Percentiles rank a stretch among this genome's conserved stretches.
phyloP scores from a whole-genome alignment of 2,888 invertebrate species.

The Oxystoma pomonae region DNA sequence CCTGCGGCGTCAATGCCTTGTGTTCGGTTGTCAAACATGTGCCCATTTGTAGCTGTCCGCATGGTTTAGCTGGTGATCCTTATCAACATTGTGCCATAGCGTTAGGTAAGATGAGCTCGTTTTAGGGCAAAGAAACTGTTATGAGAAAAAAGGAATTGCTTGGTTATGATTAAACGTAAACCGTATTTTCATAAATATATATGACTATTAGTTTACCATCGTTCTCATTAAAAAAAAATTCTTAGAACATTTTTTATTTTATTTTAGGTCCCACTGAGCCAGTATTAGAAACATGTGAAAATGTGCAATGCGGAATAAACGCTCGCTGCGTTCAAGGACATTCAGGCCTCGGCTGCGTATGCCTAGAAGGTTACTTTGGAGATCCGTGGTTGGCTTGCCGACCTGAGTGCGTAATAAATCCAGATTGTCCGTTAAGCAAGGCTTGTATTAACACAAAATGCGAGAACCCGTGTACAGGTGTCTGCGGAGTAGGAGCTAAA shows the following conservation, averaged over 20 bases:
- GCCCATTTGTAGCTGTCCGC: slow-evolving; percentile 67
- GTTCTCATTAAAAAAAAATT: slow-evolving; percentile 3
- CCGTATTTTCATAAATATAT: too few species aligned
- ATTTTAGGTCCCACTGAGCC: slow-evolving; percentile 35
- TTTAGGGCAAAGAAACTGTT: too few species aligned
- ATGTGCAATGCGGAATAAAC: slow-evolving; percentile 69
- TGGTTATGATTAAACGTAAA: too few species aligned
- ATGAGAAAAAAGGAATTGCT: too few species aligned
- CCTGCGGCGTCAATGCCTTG: slow-evolving; percentile 70
- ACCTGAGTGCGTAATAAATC: slow-evolving; percentile 78
- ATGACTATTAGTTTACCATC: too few species aligned
- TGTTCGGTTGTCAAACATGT: slow-evolving; percentile 69
- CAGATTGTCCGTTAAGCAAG: slow-evolving; percentile 66
- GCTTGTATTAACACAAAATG: slow-evolving; percentile 78
- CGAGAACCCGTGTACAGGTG: slow-evolving; percentile 69
- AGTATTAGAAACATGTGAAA: slow-evolving; percentile 55
- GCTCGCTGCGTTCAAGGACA: slow-evolving; percentile 63
- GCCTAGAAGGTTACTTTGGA: slow-evolving; percentile 71
- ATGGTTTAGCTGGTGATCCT: slow-evolving; percentile 69
- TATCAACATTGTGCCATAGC: slow-evolving; percentile 69
- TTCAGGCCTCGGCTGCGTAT: slow-evolving; percentile 66
- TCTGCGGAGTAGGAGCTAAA: slow-evolving; percentile 69
- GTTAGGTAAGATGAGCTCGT: slow-evolving; percentile 54
- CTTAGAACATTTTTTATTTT: slow-evolving; percentile 14
- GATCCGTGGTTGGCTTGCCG: slow-evolving; percentile 75